Percentiles rank a stretch among this genome's conserved stretches.
These are phyloP conservation scores for Semaprochilodus insignis DNA, from an alignment of 2,797 vertebrate genomes.

Conservation along the genomic window DNA sequence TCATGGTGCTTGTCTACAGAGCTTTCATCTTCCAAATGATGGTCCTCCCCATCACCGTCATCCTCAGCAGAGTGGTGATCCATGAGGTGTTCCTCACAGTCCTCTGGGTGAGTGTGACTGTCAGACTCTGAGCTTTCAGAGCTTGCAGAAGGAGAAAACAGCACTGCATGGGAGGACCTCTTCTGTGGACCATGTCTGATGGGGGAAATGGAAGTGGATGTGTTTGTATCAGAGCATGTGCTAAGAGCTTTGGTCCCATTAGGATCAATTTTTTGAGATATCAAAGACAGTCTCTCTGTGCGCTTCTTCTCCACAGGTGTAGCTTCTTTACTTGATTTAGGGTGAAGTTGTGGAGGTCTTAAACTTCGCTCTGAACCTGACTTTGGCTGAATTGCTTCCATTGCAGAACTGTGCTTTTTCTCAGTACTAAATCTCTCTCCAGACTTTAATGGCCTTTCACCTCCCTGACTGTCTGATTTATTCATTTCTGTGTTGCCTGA, in stretches of 20 bases:
- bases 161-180: slow-evolving; percentile 65
- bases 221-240: slow-evolving; percentile 70
- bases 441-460: slow-evolving; percentile 79
- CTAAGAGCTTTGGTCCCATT: slow-evolving; percentile 77
- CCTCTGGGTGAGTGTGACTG: slow-evolving; percentile 72
- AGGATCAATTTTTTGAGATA: slow-evolving; percentile 85
- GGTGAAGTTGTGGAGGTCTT: slow-evolving; percentile 69
- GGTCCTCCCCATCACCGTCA: slow-evolving; percentile 74
- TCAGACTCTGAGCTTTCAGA: slow-evolving; percentile 83
- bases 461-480: slow-evolving; percentile 72
- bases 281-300: slow-evolving; percentile 80
- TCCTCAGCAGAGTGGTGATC: slow-evolving; percentile 65
- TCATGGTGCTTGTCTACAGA: slow-evolving; percentile 87
- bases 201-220: slow-evolving; percentile 70
- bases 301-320: slow-evolving; percentile 83
- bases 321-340: slow-evolving; percentile 79
- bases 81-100: slow-evolving; percentile 67
- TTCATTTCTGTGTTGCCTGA: slow-evolving; percentile 73
- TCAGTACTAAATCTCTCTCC: slow-evolving; percentile 75
- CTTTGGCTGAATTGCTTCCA: slow-evolving; percentile 74
- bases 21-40: slow-evolving; percentile 65
- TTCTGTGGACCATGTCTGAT: slow-evolving; percentile 67
- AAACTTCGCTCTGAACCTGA: slow-evolving; percentile 70
- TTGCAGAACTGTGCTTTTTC: slow-evolving; percentile 71
- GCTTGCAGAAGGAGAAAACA: slow-evolving; percentile 78